These are phyloP conservation scores for Anaspis maculata DNA, from an alignment of 2,888 invertebrate species.

Conservation along the genomic window DNA sequence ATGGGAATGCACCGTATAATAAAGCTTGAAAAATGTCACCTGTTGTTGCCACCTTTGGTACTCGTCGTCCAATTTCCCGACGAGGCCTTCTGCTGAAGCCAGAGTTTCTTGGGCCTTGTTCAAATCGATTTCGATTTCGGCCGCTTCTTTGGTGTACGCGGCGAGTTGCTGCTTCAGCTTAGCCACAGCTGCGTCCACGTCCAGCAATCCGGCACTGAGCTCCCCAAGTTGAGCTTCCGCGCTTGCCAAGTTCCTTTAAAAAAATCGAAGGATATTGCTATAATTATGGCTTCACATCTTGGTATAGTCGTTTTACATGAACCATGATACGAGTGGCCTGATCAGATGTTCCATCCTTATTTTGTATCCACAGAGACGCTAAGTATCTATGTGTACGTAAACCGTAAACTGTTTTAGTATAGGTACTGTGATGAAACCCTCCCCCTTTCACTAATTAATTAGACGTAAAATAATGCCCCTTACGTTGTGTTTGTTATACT, in stretches of 20 bases:
- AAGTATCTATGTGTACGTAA: too few species aligned
- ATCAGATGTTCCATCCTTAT: too few species aligned
- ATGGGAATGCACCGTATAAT: not conserved
- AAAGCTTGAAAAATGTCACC: conserved; percentile 38
- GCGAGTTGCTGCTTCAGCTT: conserved; percentile 72
- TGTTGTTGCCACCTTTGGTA: conserved; percentile 79
- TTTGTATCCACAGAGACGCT: too few species aligned
- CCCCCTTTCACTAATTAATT: too few species aligned
- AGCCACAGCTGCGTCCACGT: conserved; percentile 74
- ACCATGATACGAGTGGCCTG: too few species aligned
- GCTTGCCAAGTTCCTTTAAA: conserved; percentile 60
- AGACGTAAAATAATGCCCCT: too few species aligned
- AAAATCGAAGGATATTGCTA: conserved; percentile 4
- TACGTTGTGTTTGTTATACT: too few species aligned
- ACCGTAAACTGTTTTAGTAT: too few species aligned
- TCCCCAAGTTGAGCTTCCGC: conserved; percentile 78
- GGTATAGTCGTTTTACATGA: too few species aligned
- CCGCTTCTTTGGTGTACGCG: conserved; percentile 87
- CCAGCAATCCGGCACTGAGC: conserved; percentile 65
- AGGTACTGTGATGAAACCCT: too few species aligned
- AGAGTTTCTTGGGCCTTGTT: conserved; percentile 71
- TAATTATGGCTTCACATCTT: too few species aligned
- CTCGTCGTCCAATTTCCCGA: conserved; percentile 82
- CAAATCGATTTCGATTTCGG: conserved; percentile 79
- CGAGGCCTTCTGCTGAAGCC: conserved; percentile 67